Percentiles rank a stretch among this genome's conserved stretches.
These are phyloP conservation scores for Morpho helenor DNA, from an alignment of 2,888 invertebrate species.

Conservation along the genomic window DNA sequence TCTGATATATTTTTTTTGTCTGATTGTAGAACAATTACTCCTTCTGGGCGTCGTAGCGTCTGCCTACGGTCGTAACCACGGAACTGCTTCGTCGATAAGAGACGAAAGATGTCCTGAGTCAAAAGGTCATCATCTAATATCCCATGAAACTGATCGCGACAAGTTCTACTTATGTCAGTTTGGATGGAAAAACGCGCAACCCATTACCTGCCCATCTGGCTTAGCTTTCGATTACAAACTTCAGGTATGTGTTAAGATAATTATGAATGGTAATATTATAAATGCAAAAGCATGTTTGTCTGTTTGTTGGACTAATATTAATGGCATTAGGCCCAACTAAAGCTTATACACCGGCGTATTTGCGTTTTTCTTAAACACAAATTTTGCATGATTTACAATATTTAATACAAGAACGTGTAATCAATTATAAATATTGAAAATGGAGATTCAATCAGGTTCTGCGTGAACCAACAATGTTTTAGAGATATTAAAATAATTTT, in stretches of 20 bases:
- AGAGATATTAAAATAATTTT: too few relatives aligned
- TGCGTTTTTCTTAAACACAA: too few relatives aligned
- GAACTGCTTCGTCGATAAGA: slow-evolving; percentile 53
- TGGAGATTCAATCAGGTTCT: background rate
- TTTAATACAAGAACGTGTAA: too few relatives aligned
- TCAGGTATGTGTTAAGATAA: slow-evolving; percentile 5
- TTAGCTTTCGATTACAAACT: slow-evolving; percentile 43
- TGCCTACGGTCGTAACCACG: slow-evolving; percentile 28
- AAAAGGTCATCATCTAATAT: slow-evolving; percentile 36
- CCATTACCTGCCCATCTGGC: slow-evolving; percentile 44
- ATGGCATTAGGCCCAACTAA: too few relatives aligned
- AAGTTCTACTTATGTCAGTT: slow-evolving; percentile 64
- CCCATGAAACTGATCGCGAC: slow-evolving; percentile 60
- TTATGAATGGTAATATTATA: too few relatives aligned
- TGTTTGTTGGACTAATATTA: too few relatives aligned
- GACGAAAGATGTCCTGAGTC: slow-evolving; percentile 72
- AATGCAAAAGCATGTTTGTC: too few relatives aligned
- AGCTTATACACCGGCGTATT: too few relatives aligned
- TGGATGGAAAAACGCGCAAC: slow-evolving; percentile 38
- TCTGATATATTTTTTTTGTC: background rate
- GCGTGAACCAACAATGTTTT: too few relatives aligned
- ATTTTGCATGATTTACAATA: too few relatives aligned
- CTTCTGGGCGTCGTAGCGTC: slow-evolving; percentile 36
- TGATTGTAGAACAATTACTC: slow-evolving; percentile 37
- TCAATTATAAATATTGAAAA: too few relatives aligned